Evolutionary conservation across 2,797 vertebrate species (phyloP).

Genomic region (Amblyraja radiata): DNA sequence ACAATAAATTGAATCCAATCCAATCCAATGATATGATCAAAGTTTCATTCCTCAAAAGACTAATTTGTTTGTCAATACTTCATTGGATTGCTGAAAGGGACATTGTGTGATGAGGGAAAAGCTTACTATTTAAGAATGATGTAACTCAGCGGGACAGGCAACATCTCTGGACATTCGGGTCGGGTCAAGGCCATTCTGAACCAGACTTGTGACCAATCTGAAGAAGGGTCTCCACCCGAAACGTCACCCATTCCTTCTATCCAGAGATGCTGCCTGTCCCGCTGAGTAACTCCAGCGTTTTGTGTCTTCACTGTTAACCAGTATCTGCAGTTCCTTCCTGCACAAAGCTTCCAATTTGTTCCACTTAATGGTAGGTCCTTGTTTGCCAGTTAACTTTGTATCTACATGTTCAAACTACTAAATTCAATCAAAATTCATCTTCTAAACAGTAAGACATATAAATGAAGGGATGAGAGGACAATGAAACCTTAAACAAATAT

Average conservation of each 20-base stretch:
- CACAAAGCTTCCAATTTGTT: constrained; percentile 19
- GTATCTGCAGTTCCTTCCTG: no score
- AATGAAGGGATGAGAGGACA: not conserved
- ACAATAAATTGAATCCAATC: no score
- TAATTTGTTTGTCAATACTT: not conserved
- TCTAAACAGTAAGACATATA: not conserved
- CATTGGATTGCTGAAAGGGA: not conserved
- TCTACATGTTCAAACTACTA: no score
- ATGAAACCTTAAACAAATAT: not conserved
- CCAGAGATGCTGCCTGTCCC: no score
- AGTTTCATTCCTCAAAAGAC: not conserved
- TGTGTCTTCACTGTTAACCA: no score
- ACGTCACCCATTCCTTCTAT: no score
- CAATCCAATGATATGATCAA: not conserved
- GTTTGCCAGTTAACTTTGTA: not conserved
- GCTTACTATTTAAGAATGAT: not conserved
- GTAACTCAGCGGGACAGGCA: no score
- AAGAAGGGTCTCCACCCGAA: no score
- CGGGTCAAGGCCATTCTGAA: no score
- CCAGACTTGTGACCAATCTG: no score
- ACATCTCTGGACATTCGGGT: no score
- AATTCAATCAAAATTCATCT: not conserved
- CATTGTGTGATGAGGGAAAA: not conserved
- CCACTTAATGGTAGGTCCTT: not conserved
- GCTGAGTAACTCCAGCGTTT: no score